These are phyloP conservation scores for Apis dorsata DNA, from an alignment of 1,140 invertebrate species.

Conservation along the genomic window DNA sequence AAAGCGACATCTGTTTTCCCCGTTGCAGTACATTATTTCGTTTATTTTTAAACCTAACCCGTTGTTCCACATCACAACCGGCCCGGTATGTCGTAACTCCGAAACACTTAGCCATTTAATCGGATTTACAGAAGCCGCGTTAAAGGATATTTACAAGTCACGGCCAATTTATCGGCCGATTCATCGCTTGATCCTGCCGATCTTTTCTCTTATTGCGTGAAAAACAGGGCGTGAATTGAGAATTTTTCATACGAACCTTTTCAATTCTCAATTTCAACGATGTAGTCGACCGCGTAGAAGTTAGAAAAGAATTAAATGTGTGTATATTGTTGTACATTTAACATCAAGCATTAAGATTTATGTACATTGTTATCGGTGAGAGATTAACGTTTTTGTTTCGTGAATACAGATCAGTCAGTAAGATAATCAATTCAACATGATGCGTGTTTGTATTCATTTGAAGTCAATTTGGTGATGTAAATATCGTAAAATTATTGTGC, in stretches of 20 bases:
- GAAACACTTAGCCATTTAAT: constrained; percentile 41
- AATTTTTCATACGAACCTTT: not conserved
- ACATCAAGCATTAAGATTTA: too few species aligned
- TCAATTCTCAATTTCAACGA: too few species aligned
- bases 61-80: constrained; percentile 43
- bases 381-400: too few species aligned
- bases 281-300: too few species aligned
- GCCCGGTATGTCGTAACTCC: constrained; percentile 28
- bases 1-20: constrained; percentile 45
- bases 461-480: too few species aligned
- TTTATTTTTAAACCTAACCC: constrained; percentile 51
- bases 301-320: too few species aligned
- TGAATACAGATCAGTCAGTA: too few species aligned
- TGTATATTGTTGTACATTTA: too few species aligned
- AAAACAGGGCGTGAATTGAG: not conserved
- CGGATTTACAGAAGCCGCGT: not conserved
- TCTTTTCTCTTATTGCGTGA: not conserved
- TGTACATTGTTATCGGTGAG: too few species aligned
- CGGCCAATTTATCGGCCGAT: not conserved
- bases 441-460: too few species aligned
- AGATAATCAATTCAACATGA: too few species aligned
- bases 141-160: not conserved
- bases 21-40: constrained; percentile 47
- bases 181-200: not conserved
- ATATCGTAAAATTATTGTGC: too few species aligned